These are phyloP conservation scores for Drosophila sturtevanti DNA, from an alignment of 1,140 invertebrate genomes.

Conservation along the genomic window DNA sequence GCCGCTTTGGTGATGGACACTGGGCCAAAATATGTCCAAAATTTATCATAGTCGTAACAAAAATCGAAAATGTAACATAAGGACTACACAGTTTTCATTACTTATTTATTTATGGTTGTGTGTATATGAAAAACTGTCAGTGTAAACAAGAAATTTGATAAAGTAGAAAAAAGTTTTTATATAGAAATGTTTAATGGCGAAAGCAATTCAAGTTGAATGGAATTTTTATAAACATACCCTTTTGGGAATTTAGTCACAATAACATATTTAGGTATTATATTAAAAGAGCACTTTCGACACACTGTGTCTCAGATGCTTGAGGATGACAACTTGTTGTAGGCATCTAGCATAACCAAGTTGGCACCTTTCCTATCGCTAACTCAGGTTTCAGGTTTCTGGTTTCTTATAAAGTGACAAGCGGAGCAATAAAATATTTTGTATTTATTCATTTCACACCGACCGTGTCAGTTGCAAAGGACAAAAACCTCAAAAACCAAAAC, in stretches of 20 bases:
- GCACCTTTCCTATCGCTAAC: background rate
- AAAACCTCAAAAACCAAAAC: constrained; percentile 23
- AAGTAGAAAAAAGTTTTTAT: no score
- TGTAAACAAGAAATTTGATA: no score
- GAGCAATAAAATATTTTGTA: constrained; percentile 73
- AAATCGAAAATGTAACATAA: no score
- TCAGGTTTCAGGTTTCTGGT: background rate
- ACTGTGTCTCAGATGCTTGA: background rate
- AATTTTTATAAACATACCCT: no score
- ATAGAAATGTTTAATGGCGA: no score
- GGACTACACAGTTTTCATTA: no score
- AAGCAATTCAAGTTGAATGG: no score
- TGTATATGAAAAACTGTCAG: no score
- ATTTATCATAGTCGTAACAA: background rate
- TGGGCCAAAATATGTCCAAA: background rate
- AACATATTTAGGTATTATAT: no score
- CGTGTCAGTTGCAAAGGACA: constrained; percentile 20
- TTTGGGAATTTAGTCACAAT: no score
- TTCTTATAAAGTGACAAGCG: constrained; percentile 17
- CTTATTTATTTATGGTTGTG: no score
- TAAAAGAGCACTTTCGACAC: background rate
- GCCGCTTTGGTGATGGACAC: constrained; percentile 6
- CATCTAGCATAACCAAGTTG: background rate
- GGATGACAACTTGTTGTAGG: constrained; percentile 2
- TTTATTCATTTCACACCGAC: constrained; percentile 38